phyloP scores from a whole-genome alignment of 2,888 invertebrate species.

The Deilephila elpenor region DNA sequence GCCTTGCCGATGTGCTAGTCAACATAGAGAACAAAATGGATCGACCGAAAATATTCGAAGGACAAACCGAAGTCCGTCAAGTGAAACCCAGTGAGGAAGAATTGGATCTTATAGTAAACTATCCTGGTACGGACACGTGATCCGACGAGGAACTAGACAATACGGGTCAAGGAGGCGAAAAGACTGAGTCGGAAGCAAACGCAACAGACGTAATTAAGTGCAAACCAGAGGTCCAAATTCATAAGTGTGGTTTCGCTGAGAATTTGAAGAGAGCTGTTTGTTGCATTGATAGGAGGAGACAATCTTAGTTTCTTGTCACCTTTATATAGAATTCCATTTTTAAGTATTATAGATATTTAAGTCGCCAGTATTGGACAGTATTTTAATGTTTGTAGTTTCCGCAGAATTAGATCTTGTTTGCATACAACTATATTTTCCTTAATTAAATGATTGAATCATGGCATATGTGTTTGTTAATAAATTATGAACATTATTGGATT shows the following conservation, averaged over 20 bases:
- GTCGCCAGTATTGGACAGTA: not conserved
- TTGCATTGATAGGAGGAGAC: slow-evolving; percentile 77
- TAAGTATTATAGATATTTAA: slow-evolving; percentile 9
- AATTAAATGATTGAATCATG: not conserved
- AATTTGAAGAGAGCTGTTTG: slow-evolving; percentile 78
- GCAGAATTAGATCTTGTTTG: not conserved
- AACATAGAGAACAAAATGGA: slow-evolving; percentile 78
- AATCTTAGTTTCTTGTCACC: slow-evolving; percentile 60
- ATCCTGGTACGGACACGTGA: slow-evolving; percentile 81
- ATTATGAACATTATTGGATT: not conserved
- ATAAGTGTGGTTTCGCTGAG: slow-evolving; percentile 75
- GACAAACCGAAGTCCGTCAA: slow-evolving; percentile 65
- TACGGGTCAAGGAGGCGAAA: slow-evolving; percentile 57
- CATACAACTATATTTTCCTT: not conserved
- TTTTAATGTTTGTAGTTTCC: not conserved
- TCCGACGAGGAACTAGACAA: slow-evolving; percentile 72
- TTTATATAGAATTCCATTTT: slow-evolving; percentile 1
- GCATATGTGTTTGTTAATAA: not conserved
- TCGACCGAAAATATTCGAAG: slow-evolving; percentile 72
- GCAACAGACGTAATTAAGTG: slow-evolving; percentile 56
- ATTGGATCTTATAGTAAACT: slow-evolving; percentile 78
- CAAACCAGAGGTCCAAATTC: slow-evolving; percentile 68
- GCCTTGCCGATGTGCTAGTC: slow-evolving; percentile 75
- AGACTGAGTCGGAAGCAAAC: slow-evolving; percentile 66
- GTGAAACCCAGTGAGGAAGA: slow-evolving; percentile 75